Base-by-base conservation (phyloP, 2,888 invertebrate species). In the Salticus scenicus region DNA sequence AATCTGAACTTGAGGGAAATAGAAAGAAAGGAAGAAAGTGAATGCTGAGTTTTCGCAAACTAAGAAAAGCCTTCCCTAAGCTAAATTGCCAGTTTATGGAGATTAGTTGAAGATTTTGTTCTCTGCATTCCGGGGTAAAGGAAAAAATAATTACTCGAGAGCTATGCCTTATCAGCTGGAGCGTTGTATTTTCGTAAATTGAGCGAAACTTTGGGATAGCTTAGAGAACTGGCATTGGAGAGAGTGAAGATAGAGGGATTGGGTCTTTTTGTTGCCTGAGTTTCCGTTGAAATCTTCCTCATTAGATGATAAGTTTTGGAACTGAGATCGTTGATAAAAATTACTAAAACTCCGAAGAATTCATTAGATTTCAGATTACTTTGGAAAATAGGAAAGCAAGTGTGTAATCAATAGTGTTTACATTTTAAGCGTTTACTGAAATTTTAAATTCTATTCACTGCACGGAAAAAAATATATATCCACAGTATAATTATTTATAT, bases 11-110 rank as follows among this genome's bases (percentile, higher is more conserved):
- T 57, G 33, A 20, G 47, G 33, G 24, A 42, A 41, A 71, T 42
- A 31, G 51, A 20, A n/a, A 20, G 41, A 4, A 24, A 31, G 63
- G 42, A 42, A 37, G 47, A 31, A 33, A 37, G 42, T 41, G 37
- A 63, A 37, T 57, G 42, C 31, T 37, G 72, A 78, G 74, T 74
- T 84, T 79, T 78, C 84, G 70, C 84, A 78, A 84, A 78, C 84
- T 74, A 78, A 84, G 78, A 78, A 78, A 84, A 78, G 73, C 74
- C 84, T 57, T 63, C 24, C 57, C 57, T 24, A 24, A 12, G 57
- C 69, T 73, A 84, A 84, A 84, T 84, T 84, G 78, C 84, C 73
- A 84, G 78, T 84, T 84, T 84, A 84, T 84, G 84, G 84, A 84
- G 84, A 84, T 84, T 79, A 84, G 78, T 74, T 78, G 78, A 72